Conservation (phyloP, 2,888 invertebrate species). For the Metacarcinus magister region DNA sequence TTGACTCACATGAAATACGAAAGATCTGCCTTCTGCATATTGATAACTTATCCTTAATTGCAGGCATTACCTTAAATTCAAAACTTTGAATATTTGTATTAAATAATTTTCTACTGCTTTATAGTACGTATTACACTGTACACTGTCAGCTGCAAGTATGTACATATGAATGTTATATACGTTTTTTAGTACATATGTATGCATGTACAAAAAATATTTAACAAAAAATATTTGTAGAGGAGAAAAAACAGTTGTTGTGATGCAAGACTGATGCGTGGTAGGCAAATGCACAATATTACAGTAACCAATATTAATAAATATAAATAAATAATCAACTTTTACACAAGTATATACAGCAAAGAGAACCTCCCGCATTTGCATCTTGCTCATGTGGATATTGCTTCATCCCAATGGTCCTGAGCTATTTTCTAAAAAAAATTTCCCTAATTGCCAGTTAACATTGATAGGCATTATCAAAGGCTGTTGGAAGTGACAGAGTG, state of each 20-base stretch:
- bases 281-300: background rate
- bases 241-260: background rate
- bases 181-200: background rate
- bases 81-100: slow-evolving; percentile 50
- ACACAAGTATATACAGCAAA: background rate
- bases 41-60: background rate
- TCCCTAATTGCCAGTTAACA: background rate
- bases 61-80: background rate
- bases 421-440: background rate
- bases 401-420: background rate
- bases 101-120: background rate
- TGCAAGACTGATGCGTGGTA: background rate
- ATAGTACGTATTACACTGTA: too few species aligned
- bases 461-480: background rate
- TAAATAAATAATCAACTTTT: background rate
- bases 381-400: background rate
- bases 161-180: slow-evolving; percentile 61
- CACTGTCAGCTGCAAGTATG: slow-evolving; percentile 1
- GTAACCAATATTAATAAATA: background rate
- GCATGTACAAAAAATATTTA: background rate
- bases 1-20: too few species aligned
- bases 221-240: background rate
- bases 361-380: background rate
- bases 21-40: too few species aligned
- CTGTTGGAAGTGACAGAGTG: background rate